These are phyloP conservation scores for Entelurus aequoreus DNA, from an alignment of 2,113 vertebrate species.

Conservation along the genomic window DNA sequence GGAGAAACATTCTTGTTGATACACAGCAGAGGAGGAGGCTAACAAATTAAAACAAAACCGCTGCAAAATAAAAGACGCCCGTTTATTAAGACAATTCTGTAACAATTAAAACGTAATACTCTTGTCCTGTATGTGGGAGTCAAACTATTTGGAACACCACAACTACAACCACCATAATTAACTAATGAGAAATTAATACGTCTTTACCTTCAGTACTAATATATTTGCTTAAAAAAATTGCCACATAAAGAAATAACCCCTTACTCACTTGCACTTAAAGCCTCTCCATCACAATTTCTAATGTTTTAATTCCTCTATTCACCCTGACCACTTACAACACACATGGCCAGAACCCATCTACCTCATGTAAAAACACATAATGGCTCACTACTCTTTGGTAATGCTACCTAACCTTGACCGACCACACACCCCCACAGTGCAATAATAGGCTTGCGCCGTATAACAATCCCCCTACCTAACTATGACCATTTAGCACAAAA, in stretches of 20 bases:
- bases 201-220: too few relatives aligned
- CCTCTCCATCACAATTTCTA: slow-evolving; percentile 60
- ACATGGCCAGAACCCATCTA: slow-evolving; percentile 19
- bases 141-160: too few relatives aligned
- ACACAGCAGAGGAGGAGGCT: slow-evolving; percentile 8
- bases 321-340: slow-evolving; percentile 52
- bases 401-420: slow-evolving; percentile 69
- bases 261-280: slow-evolving; percentile 49
- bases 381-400: slow-evolving; percentile 58
- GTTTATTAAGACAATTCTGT: not conserved
- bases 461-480: slow-evolving; percentile 62
- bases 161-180: too few relatives aligned
- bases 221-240: too few relatives aligned
- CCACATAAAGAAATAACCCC: slow-evolving; percentile 21
- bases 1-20: slow-evolving; percentile 34
- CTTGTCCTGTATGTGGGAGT: too few relatives aligned
- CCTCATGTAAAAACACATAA: slow-evolving; percentile 56
- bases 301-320: slow-evolving; percentile 62
- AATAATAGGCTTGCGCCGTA: slow-evolving; percentile 54
- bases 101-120: too few relatives aligned
- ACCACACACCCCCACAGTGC: slow-evolving; percentile 25
- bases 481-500: slow-evolving; percentile 67
- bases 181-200: too few relatives aligned
- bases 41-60: not conserved
- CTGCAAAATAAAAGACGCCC: not conserved